phyloP scores from a whole-genome alignment of 2,113 vertebrate species.

The Sinocyclocheilus maitianheensis region DNA sequence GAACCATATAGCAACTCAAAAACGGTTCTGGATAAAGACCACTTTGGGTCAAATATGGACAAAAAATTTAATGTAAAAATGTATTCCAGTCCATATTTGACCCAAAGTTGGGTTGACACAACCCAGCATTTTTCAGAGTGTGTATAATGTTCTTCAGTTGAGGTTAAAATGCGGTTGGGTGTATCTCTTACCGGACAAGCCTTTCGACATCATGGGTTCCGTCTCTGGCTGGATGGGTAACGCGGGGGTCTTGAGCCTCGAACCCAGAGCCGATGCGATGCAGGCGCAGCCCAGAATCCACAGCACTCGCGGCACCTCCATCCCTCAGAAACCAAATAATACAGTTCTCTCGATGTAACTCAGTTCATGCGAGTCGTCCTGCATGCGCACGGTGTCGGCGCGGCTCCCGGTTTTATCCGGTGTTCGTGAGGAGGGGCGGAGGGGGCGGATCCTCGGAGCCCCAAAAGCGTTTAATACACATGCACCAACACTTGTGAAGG shows the following conservation, averaged over 20 bases:
- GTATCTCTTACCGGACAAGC: constrained; percentile 77
- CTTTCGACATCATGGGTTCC: constrained; percentile 81
- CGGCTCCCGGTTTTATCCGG: constrained; percentile 73
- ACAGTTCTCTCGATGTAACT: neutral
- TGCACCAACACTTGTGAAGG: constrained; percentile 50
- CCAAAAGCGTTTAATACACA: constrained; percentile 24
- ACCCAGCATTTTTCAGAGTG: no score
- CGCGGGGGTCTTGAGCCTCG: constrained; percentile 74
- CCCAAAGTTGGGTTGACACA: no score
- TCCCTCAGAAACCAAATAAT: constrained; percentile 50
- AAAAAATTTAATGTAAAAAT: no score
- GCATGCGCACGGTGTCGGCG: neutral
- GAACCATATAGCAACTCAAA: no score
- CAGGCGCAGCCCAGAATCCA: constrained; percentile 70
- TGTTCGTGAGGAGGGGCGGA: constrained; percentile 43
- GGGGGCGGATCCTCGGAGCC: neutral
- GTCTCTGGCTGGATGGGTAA: constrained; percentile 86
- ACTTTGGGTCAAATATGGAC: no score
- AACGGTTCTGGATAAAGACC: no score
- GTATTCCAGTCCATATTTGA: no score
- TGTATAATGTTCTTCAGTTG: no score
- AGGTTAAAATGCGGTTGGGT: neutral
- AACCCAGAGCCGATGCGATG: constrained; percentile 61
- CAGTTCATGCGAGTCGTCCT: neutral
- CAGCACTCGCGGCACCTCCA: constrained; percentile 67